phyloP scores from a whole-genome alignment of 2,888 invertebrate species.

The Panzeria rudis region DNA sequence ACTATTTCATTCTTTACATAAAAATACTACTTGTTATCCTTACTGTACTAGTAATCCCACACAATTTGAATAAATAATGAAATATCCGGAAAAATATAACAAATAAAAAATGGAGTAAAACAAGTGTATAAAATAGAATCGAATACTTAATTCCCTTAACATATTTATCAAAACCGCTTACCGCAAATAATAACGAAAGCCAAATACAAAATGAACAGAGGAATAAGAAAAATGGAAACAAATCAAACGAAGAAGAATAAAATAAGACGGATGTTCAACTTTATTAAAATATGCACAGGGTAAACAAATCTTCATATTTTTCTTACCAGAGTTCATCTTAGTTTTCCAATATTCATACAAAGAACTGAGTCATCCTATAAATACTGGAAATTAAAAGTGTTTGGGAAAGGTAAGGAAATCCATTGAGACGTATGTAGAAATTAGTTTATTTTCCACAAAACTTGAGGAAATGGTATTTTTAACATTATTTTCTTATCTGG shows the following conservation, averaged over 20 bases:
- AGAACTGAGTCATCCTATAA: slow-evolving; percentile 6
- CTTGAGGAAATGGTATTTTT: neutral
- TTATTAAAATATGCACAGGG: neutral
- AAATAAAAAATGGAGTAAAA: neutral
- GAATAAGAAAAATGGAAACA: neutral
- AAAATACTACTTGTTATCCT: slow-evolving; percentile 9
- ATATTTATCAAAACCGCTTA: slow-evolving; percentile 67
- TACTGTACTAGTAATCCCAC: slow-evolving; percentile 12
- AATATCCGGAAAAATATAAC: slow-evolving; percentile 8
- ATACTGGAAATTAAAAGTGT: slow-evolving; percentile 58
- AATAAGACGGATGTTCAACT: neutral
- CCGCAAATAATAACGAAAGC: slow-evolving; percentile 44
- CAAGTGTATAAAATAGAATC: slow-evolving; percentile 14
- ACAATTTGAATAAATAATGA: slow-evolving; percentile 67
- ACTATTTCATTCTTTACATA: too few relatives aligned
- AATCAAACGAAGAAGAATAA: slow-evolving; percentile 24
- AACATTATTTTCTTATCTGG: neutral
- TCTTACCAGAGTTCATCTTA: too few relatives aligned
- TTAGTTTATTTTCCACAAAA: slow-evolving; percentile 45
- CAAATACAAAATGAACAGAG: slow-evolving; percentile 3
- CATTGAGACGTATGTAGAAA: slow-evolving; percentile 56
- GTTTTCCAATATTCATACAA: neutral
- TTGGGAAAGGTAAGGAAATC: slow-evolving; percentile 40
- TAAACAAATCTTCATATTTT: too few relatives aligned
- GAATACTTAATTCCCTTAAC: slow-evolving; percentile 68